Conservation (phyloP, 1,140 invertebrate genomes). For the Macrotrachela quadricornifera region DNA sequence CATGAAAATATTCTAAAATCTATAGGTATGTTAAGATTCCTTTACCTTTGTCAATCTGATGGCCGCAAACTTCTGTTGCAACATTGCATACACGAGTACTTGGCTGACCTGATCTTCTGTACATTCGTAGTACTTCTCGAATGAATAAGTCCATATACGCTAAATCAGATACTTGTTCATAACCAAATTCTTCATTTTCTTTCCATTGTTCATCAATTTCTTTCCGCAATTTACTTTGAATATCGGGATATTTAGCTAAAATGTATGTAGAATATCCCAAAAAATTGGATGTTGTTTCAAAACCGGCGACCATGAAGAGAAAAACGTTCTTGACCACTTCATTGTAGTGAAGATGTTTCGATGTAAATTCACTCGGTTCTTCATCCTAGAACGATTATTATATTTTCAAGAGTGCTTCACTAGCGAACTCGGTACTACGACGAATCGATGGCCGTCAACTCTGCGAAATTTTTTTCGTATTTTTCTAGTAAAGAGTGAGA, state of each 20-base stretch:
- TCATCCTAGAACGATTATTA: too few species aligned
- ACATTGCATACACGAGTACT: too few species aligned
- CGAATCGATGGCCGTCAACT: too few species aligned
- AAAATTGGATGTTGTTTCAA: slow-evolving; percentile 32
- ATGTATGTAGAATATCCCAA: slow-evolving; percentile 31
- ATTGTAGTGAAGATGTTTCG: slow-evolving; percentile 3
- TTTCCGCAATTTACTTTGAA: slow-evolving; percentile 29
- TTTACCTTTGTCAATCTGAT: too few species aligned
- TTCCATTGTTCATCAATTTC: slow-evolving; percentile 17
- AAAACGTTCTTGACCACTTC: slow-evolving; percentile 19
- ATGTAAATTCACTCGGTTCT: too few species aligned
- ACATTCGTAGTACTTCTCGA: neutral
- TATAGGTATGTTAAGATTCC: too few species aligned
- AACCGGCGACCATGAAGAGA: slow-evolving; percentile 23
- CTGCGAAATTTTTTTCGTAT: too few species aligned
- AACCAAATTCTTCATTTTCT: neutral
- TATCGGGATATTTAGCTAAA: slow-evolving; percentile 29
- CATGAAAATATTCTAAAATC: too few species aligned
- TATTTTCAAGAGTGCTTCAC: too few species aligned
- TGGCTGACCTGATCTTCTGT: neutral
- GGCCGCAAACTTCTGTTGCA: too few species aligned
- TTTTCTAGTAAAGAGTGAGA: too few species aligned
- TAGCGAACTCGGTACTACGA: too few species aligned
- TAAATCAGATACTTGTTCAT: neutral
- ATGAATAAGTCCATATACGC: slow-evolving; percentile 2